phyloP scores from a whole-genome alignment of 2,888 invertebrate genomes.

The Sylvicola cinctus region DNA sequence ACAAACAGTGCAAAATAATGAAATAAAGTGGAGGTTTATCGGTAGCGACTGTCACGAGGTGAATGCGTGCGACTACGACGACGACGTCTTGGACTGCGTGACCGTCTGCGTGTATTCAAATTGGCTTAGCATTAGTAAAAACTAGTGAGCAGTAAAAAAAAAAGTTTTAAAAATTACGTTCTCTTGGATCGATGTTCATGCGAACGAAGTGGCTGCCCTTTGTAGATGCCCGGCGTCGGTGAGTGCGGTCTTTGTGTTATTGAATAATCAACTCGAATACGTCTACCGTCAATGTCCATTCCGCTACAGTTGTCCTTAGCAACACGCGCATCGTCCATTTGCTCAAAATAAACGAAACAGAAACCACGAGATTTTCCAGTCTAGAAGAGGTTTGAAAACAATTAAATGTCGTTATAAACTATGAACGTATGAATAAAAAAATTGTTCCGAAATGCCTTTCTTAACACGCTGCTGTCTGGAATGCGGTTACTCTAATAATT shows the following conservation, averaged over 20 bases:
- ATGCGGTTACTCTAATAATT: too few species aligned
- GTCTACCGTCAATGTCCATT: slow-evolving; percentile 82
- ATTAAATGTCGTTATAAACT: too few species aligned
- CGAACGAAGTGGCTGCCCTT: slow-evolving; percentile 65
- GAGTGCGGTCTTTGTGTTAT: slow-evolving; percentile 92
- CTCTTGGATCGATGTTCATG: too few species aligned
- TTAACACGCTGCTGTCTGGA: background rate
- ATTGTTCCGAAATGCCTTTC: background rate
- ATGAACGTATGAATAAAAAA: background rate
- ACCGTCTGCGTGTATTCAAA: too few species aligned
- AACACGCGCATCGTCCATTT: slow-evolving; percentile 68
- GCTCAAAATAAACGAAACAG: slow-evolving; percentile 86
- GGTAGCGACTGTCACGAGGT: too few species aligned
- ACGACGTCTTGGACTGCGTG: too few species aligned
- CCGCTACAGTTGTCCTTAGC: slow-evolving; percentile 89
- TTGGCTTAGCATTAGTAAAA: too few species aligned
- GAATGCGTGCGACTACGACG: too few species aligned
- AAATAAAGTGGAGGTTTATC: too few species aligned
- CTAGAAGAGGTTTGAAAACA: slow-evolving; percentile 34
- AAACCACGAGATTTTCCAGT: slow-evolving; percentile 89
- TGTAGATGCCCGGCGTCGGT: slow-evolving; percentile 92
- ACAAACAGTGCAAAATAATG: too few species aligned
- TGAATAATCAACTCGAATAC: slow-evolving; percentile 87
- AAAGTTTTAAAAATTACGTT: too few species aligned
- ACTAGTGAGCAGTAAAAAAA: too few species aligned